These are phyloP conservation scores for Kuschelorhynchus macadamiae DNA, from an alignment of 2,888 invertebrate genomes.

Conservation along the genomic window DNA sequence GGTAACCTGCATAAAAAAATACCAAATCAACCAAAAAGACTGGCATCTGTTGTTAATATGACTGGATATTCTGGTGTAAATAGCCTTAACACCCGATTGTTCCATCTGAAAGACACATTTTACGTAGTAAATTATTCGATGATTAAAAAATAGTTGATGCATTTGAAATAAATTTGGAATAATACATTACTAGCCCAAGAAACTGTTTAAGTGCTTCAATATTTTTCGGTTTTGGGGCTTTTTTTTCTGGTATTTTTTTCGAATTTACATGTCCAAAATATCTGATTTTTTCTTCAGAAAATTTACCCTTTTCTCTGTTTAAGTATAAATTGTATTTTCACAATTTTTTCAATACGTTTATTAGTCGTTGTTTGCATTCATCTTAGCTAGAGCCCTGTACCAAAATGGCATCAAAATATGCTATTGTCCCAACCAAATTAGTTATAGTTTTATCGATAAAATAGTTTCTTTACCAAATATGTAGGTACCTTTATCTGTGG, in stretches of 20 bases:
- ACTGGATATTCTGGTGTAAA: constrained; percentile 51
- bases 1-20: no score
- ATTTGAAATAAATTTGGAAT: no score
- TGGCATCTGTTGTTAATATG: constrained; percentile 60
- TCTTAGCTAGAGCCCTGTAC: constrained; percentile 42
- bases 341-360: constrained; percentile 9
- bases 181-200: no score
- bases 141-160: no score
- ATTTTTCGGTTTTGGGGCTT: not conserved
- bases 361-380: constrained; percentile 41
- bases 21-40: constrained; percentile 58
- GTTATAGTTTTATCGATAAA: constrained; percentile 53
- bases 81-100: constrained; percentile 53
- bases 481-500: constrained; percentile 41
- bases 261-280: no score
- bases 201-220: constrained; percentile 2
- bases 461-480: not conserved
- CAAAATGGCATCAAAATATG: constrained; percentile 52
- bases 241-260: not conserved
- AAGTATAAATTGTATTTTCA: constrained; percentile 42
- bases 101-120: no score
- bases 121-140: not conserved
- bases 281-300: constrained; percentile 43
- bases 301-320: constrained; percentile 50
- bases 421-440: constrained; percentile 49